These are phyloP conservation scores for Lasioglossum albipes DNA, from an alignment of 1,140 invertebrate species.

Conservation along the genomic window DNA sequence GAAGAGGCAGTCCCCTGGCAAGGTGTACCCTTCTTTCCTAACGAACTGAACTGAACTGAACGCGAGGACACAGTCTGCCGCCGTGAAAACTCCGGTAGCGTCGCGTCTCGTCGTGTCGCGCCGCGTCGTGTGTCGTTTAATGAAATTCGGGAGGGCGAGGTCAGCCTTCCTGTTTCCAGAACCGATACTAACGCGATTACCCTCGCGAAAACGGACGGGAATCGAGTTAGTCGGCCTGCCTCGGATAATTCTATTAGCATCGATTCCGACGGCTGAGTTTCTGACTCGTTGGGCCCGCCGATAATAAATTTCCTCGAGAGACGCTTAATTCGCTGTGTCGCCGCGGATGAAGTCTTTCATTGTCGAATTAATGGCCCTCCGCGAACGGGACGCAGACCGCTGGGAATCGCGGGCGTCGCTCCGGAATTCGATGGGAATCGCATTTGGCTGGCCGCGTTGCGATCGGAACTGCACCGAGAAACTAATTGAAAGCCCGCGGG, in stretches of 20 bases:
- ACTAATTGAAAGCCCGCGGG: too few species aligned
- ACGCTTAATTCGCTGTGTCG: constrained; percentile 17
- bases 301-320: constrained; percentile 33
- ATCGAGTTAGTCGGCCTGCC: constrained; percentile 58
- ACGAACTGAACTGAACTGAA: constrained; percentile 37
- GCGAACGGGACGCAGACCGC: not conserved
- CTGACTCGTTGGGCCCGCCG: constrained; percentile 10
- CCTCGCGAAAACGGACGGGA: constrained; percentile 48
- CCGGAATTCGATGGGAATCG: not conserved
- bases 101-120: constrained; percentile 21
- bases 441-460: not conserved
- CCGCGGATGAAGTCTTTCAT: constrained; percentile 9
- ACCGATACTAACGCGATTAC: constrained; percentile 66
- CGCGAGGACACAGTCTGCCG: not conserved
- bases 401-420: not conserved
- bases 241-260: constrained; percentile 51
- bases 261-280: constrained; percentile 28
- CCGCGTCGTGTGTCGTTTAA: constrained; percentile 57
- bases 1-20: not conserved
- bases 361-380: constrained; percentile 28
- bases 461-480: too few species aligned
- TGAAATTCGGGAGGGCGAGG: constrained; percentile 54
- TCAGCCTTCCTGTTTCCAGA: constrained; percentile 53
- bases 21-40: constrained; percentile 17
- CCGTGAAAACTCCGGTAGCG: not conserved